These are phyloP conservation scores for Delichon dasypus DNA, from an alignment of 2,797 vertebrate genomes.

Conservation along the genomic window DNA sequence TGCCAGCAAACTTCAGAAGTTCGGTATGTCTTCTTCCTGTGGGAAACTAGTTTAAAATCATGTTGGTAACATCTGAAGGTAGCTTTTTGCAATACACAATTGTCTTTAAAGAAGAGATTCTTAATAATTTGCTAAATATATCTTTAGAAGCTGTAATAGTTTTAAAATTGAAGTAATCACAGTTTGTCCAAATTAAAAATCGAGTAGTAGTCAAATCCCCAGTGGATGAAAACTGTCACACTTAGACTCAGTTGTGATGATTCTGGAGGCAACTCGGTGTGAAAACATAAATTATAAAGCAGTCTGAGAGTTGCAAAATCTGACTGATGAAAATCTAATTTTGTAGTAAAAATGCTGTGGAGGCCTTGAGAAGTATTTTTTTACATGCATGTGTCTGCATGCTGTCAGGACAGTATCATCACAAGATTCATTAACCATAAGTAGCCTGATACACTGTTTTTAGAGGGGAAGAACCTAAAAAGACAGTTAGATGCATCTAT, in stretches of 20 bases:
- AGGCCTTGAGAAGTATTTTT: not conserved
- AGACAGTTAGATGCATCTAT: fast-evolving
- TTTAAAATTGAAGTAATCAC: not conserved
- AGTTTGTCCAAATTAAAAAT: not conserved
- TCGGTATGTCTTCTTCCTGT: not conserved
- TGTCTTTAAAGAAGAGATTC: not conserved
- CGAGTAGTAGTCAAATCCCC: not conserved
- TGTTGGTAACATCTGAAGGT: not conserved
- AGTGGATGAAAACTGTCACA: not conserved
- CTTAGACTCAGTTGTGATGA: not conserved
- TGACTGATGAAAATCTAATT: not conserved
- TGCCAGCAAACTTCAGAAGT: not conserved
- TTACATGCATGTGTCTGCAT: fast-evolving
- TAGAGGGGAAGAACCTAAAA: not conserved
- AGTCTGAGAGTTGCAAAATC: not conserved
- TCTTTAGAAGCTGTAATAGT: not conserved
- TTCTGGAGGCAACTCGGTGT: not conserved
- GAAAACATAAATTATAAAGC: not conserved
- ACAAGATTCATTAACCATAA: not conserved
- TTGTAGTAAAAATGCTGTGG: not conserved
- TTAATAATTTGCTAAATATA: not conserved
- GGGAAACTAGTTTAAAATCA: not conserved
- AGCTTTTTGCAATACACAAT: not conserved
- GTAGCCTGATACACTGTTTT: not conserved
- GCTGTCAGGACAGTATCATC: not conserved